Evolutionary conservation across 1,140 invertebrate species (phyloP).

Genomic region (Rhopalosiphum padi): DNA sequence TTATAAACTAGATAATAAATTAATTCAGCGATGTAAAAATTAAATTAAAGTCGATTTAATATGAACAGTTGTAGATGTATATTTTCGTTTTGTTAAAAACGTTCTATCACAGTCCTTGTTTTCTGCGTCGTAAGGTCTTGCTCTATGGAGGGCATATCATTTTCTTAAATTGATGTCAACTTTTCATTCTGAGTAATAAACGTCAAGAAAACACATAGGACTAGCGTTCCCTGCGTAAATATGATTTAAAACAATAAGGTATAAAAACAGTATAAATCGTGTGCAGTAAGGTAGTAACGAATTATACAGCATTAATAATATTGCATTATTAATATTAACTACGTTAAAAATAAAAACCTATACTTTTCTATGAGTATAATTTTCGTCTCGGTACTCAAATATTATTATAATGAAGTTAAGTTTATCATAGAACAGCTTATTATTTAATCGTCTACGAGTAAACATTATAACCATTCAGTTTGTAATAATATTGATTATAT

Average conservation of each 20-base stretch:
- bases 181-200: slow-evolving; percentile 47
- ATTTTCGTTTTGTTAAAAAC: slow-evolving; percentile 10
- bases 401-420: background rate
- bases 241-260: slow-evolving; percentile 25
- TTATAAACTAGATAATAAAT: background rate
- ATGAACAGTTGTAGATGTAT: background rate
- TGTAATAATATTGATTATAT: background rate
- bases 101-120: background rate
- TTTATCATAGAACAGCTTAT: background rate
- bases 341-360: background rate
- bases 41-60: background rate
- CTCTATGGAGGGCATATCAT: background rate
- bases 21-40: background rate
- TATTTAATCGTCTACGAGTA: background rate
- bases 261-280: background rate
- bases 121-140: background rate
- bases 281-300: background rate
- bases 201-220: slow-evolving; percentile 40
- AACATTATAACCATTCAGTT: background rate
- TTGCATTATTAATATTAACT: background rate
- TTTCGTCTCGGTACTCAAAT: background rate
- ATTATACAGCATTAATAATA: background rate
- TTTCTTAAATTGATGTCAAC: slow-evolving; percentile 37
- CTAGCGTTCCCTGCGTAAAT: slow-evolving; percentile 15
- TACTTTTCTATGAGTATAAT: background rate